These are phyloP conservation scores for Orycteropus afer DNA, from an alignment of 2,113 vertebrate genomes.

Conservation along the genomic window DNA sequence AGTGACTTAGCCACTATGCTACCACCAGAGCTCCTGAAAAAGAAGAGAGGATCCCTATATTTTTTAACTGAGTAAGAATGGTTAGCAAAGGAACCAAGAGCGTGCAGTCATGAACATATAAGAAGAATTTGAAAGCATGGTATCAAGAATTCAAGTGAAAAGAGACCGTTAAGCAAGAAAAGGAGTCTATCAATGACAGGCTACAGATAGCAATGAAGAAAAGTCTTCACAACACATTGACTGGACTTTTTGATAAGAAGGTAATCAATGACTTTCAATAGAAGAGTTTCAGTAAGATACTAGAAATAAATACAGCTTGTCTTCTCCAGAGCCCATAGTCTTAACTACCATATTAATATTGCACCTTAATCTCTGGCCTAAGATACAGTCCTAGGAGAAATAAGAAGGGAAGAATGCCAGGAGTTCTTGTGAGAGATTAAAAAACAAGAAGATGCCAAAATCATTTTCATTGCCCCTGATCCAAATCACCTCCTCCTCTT, in stretches of 20 bases:
- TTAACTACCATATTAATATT: not conserved
- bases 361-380: not conserved
- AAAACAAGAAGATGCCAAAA: slow-evolving; percentile 39
- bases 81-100: not conserved
- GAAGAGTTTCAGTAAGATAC: slow-evolving; percentile 31
- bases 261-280: slow-evolving; percentile 32
- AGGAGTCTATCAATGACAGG: not conserved
- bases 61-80: not conserved
- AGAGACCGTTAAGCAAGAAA: not conserved
- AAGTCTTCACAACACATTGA: not conserved
- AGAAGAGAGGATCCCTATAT: not conserved
- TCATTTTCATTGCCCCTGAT: not conserved
- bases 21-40: too few species aligned
- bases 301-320: slow-evolving; percentile 35
- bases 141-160: not conserved
- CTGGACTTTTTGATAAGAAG: slow-evolving; percentile 32
- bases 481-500: slow-evolving; percentile 11
- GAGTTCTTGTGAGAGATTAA: not conserved
- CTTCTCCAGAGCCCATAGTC: not conserved
- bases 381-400: not conserved
- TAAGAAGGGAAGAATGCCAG: not conserved
- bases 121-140: not conserved
- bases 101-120: not conserved
- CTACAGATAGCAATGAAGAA: not conserved
- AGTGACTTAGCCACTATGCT: too few species aligned